Base-by-base conservation (phyloP, 64 coral and sea anemone genomes). In the Acropora yongei region DNA sequence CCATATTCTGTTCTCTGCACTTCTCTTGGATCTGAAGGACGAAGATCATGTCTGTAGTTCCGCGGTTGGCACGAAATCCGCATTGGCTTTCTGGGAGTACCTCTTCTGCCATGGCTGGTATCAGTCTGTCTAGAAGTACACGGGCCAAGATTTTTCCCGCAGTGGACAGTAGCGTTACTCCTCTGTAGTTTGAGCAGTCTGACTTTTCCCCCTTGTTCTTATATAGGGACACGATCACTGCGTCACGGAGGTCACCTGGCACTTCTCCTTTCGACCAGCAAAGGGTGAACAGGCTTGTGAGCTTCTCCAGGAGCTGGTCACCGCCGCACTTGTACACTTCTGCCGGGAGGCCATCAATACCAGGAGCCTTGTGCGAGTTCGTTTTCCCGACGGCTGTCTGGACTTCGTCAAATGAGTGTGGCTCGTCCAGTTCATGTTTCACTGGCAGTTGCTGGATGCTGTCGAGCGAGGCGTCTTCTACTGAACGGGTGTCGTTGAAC, bases 71-170 rank as follows among this genome's bases (percentile, higher is more conserved):
- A 6, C 19, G 5, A 20, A 74, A 74, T 1, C 72, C 20, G 19
- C 19, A 74, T 39, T 74, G 72, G 10, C 72, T 74, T 39, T 74
- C 72, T 74, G 40, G 72, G n/a, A 74, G 72, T n/a, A 41, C 4
- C 6, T 74, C 72, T 74, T 74, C 72, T 30, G 72, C 72, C 1
- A 74, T 74, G 19, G 72, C 16, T 19, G 72, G 72, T 8, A 74
- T 42, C 7, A 74, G 41, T 42, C 72, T 74, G 72, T 74, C 42
- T n/a, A 74, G 72, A 6, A 39, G 40, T 6, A 88, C 18, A 1
- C 71, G 2, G 3, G 68, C 69, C 7, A 88, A 48, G 8, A 88
- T 57, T 39, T 75, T 88, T 0, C 86, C 86, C 4, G 86, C 72
- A 40, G 42, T 75, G 12, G 71, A 88, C 1, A 85, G 40, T 8